A percentile compares a stretch with the other conserved stretches of the same genome.
These are phyloP conservation scores for Caenorhabditis auriculariae DNA, from an alignment of 2,888 invertebrate genomes.

Conservation along the genomic window DNA sequence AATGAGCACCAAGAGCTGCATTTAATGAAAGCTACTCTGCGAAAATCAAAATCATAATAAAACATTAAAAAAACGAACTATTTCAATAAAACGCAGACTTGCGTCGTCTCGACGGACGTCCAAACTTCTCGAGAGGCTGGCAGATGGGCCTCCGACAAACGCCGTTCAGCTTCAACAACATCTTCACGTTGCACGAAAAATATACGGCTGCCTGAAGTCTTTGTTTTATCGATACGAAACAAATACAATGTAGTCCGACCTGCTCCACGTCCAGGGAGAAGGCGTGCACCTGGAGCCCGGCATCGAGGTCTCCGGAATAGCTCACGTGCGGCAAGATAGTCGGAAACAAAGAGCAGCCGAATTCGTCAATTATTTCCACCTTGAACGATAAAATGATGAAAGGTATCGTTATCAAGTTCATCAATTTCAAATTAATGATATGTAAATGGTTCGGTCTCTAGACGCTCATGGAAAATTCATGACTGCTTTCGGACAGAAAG, in stretches of 20 bases:
- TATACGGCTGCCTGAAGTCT: constrained; percentile 50
- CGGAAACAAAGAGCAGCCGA: constrained; percentile 60
- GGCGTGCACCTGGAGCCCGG: constrained; percentile 52
- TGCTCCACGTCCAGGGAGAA: constrained; percentile 60
- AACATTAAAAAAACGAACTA: too few species aligned
- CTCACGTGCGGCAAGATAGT: constrained; percentile 54
- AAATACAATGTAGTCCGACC: constrained; percentile 14
- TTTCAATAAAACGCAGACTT: too few species aligned
- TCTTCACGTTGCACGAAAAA: constrained; percentile 60
- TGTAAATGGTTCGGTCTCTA: too few species aligned
- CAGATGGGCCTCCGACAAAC: constrained; percentile 54
- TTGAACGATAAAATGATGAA: too few species aligned
- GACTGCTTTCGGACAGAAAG: too few species aligned
- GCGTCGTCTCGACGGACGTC: too few species aligned
- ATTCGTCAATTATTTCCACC: constrained; percentile 60
- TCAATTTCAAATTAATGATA: background rate
- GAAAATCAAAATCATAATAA: too few species aligned
- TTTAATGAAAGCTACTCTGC: too few species aligned
- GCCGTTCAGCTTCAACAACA: constrained; percentile 58
- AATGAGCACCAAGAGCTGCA: too few species aligned
- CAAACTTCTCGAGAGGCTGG: too few species aligned
- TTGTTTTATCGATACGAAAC: background rate
- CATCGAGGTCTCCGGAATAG: constrained; percentile 54
- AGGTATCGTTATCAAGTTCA: background rate
- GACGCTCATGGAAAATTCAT: too few species aligned